Conservation (phyloP, 2,888 invertebrate species). For the Drosophila barbarae region DNA sequence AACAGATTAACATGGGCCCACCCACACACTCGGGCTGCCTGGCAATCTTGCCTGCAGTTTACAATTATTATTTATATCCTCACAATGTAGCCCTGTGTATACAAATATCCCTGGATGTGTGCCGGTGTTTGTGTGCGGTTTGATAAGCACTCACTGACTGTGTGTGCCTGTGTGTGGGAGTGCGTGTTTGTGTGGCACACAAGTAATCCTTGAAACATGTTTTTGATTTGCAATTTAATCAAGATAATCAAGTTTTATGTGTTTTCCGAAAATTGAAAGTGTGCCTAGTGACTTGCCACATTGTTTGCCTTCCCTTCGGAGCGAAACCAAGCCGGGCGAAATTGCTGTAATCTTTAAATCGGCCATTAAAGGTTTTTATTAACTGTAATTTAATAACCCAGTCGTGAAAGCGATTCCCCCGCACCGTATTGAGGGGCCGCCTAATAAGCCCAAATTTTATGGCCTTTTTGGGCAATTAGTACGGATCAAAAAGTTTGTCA, state of each 20-base stretch:
- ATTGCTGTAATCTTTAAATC: constrained; percentile 65
- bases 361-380: constrained; percentile 62
- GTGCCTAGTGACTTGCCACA: constrained; percentile 66
- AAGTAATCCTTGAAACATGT: constrained; percentile 75
- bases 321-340: neutral
- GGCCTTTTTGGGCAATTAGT: constrained; percentile 54
- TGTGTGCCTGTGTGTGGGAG: constrained; percentile 13
- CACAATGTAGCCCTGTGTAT: constrained; percentile 49
- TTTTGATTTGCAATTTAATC: constrained; percentile 76
- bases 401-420: constrained; percentile 14
- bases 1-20: constrained; percentile 69
- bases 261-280: constrained; percentile 74
- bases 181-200: constrained; percentile 38
- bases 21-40: constrained; percentile 25
- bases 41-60: constrained; percentile 53
- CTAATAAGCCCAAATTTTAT: constrained; percentile 34
- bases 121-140: constrained; percentile 35
- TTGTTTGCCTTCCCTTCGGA: constrained; percentile 53
- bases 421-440: constrained; percentile 18
- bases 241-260: constrained; percentile 76
- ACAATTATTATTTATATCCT: constrained; percentile 69
- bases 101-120: constrained; percentile 37
- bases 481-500: constrained; percentile 32
- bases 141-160: constrained; percentile 55
- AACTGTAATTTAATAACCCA: constrained; percentile 64